A percentile compares a stretch with the other conserved stretches of the same genome.
phyloP scores from a whole-genome alignment of 2,888 invertebrate genomes.

The Chromoteleia sp. region DNA sequence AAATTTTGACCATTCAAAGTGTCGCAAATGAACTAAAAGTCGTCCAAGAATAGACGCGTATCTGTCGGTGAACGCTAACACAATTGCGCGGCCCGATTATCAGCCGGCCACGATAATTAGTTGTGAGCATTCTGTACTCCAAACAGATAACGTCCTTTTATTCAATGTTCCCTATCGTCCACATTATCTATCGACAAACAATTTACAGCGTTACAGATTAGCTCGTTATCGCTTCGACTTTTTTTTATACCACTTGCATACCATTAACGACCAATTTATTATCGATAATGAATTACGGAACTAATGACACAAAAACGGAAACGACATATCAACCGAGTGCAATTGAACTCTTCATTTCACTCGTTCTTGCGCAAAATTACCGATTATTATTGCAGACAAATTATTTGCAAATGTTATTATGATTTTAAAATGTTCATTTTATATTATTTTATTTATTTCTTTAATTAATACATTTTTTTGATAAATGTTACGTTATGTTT shows the following conservation, averaged over 20 bases:
- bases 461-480: no score
- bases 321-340: no score
- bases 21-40: constrained; percentile 25
- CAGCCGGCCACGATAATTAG: constrained; percentile 70
- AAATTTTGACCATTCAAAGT: constrained; percentile 7
- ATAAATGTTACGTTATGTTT: no score
- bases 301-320: constrained; percentile 17
- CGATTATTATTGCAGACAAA: no score
- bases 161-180: constrained; percentile 50
- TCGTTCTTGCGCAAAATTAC: no score
- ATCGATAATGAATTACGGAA: constrained; percentile 40
- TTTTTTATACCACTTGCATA: constrained; percentile 43
- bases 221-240: constrained; percentile 29
- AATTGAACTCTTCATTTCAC: no score
- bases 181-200: constrained; percentile 60
- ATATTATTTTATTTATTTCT: no score
- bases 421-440: no score
- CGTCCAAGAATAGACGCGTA: constrained; percentile 27
- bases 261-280: constrained; percentile 50
- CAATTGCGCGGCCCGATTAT: constrained; percentile 72
- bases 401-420: no score
- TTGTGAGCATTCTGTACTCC: constrained; percentile 56
- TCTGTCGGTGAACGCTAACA: constrained; percentile 59
- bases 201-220: constrained; percentile 54
- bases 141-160: constrained; percentile 47